Evolutionary conservation across 2,113 vertebrate genomes (phyloP).

Genomic region (Synchiropus splendidus): DNA sequence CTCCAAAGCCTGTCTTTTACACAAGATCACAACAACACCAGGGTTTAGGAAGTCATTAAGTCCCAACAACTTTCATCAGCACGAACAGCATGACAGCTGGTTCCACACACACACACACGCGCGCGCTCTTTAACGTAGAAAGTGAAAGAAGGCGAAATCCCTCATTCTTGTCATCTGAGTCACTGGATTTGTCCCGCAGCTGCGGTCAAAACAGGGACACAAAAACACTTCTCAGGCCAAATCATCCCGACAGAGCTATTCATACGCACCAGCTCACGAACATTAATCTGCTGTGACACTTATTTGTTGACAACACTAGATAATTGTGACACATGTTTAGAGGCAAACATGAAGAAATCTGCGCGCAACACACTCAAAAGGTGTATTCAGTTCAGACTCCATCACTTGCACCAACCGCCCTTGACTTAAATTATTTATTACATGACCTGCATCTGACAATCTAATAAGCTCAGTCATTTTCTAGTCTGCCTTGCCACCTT

Average conservation of each 20-base stretch:
- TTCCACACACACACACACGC: slow-evolving; percentile 3
- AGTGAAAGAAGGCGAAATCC: slow-evolving; percentile 6
- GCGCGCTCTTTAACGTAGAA: slow-evolving; percentile 1
- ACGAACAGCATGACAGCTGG: slow-evolving; percentile 28
- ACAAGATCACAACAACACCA: slow-evolving; percentile 15
- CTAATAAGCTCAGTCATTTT: slow-evolving; percentile 1
- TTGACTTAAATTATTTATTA: slow-evolving; percentile 17
- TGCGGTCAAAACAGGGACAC: slow-evolving; percentile 20
- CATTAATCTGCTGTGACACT: slow-evolving; percentile 6
- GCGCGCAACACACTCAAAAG: too few species aligned
- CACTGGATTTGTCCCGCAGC: slow-evolving; percentile 32
- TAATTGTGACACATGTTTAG: slow-evolving; percentile 6
- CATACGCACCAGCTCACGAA: slow-evolving; percentile 1
- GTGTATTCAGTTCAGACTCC: too few species aligned
- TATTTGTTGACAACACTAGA: slow-evolving; percentile 20
- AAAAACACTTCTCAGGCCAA: slow-evolving; percentile 37
- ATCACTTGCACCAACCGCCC: not conserved
- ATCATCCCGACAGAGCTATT: slow-evolving; percentile 38
- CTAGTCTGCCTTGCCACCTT: slow-evolving; percentile 22
- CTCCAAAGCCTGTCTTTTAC: slow-evolving; percentile 3
- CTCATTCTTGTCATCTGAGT: slow-evolving; percentile 25
- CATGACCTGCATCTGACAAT: slow-evolving; percentile 8
- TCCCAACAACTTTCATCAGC: slow-evolving; percentile 11
- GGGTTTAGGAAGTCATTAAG: slow-evolving; percentile 18
- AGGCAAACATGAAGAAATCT: slow-evolving; percentile 4